Base-by-base conservation (phyloP, 2,797 vertebrate species). In the Pogonophryne albipinna region DNA sequence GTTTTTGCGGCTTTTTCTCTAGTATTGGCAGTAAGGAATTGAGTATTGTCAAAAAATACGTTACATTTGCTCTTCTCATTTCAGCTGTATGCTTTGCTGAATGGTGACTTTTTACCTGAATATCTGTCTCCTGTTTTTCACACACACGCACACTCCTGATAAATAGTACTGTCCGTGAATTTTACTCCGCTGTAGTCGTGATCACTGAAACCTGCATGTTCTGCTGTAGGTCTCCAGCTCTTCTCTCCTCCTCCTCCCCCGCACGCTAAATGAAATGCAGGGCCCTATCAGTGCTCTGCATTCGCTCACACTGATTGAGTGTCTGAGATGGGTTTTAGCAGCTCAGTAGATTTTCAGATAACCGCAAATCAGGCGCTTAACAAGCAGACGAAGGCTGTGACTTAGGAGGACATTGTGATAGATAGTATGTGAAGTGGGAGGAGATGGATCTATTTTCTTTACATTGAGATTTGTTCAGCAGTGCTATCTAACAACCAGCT, bases 321-420 rank as follows among this genome's bases (percentile, higher is more conserved):
- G 82, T 80, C 85, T 77, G 61, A 75, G 53, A 76, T 66, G 49
- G 83, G 84, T 91, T 88, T 89, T 55, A 89, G 74, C 82, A 76
- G 84, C 84, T 84, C 67, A 50, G 77, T 76, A 86, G 84, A 87
- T 91, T 87, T 91, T 87, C 56, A 60, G 85, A 91, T 87, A 86
- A 77, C 65, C 20, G 46, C 64, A 84, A 87, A 87, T 86, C 85
- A 87, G 84, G 80, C 68, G 78, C 80, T 91, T 88, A 87, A 90
- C 9, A 61, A 76, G 74, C 44, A 78, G 66, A 65, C n/a, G 56
- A 77, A 74, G 80, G 64, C 49, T n/a, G 41, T 13, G 31, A 38
- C 82, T 79, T 19, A 68, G 65, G 55, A 87, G 71, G 67, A 59
- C 57, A 62, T 61, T 82, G 66, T 73, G 59, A 52, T 76, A 58